Percentiles rank a stretch among this genome's conserved stretches.
These are phyloP conservation scores for Mythimna albipuncta DNA, from an alignment of 2,888 invertebrate genomes.

Conservation along the genomic window DNA sequence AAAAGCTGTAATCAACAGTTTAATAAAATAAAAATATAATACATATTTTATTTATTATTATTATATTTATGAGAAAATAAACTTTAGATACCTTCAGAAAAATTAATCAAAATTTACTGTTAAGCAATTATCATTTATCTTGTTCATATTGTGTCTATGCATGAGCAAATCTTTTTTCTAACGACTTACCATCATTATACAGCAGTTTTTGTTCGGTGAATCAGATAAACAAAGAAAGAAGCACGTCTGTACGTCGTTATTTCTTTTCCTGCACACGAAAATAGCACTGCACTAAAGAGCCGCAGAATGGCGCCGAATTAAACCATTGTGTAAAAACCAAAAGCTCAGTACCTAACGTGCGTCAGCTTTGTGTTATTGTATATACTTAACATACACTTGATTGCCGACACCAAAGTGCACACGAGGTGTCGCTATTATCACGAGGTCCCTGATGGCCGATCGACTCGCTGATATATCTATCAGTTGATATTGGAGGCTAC, in stretches of 20 bases:
- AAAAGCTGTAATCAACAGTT: no score
- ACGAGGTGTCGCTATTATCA: constrained; percentile 47
- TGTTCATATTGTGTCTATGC: neutral
- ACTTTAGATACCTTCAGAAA: neutral
- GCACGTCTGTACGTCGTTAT: neutral
- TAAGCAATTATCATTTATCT: neutral
- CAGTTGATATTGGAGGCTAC: constrained; percentile 39
- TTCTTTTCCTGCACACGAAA: neutral
- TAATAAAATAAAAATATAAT: no score
- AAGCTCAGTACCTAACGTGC: neutral
- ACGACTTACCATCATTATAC: neutral
- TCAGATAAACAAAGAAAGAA: neutral
- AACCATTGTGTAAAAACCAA: constrained; percentile 9
- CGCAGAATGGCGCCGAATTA: neutral
- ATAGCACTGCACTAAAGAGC: neutral
- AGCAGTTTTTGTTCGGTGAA: neutral
- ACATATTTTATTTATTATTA: no score
- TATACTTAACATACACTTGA: constrained; percentile 19
- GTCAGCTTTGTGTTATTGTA: constrained; percentile 17
- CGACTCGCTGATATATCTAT: constrained; percentile 36
- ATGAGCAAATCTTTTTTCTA: neutral
- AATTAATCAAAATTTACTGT: neutral
- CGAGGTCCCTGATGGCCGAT: constrained; percentile 36
- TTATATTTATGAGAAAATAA: neutral
- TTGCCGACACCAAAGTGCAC: constrained; percentile 36